Evolutionary conservation across 2,113 vertebrate genomes (phyloP).

Genomic region (Sceloporus tristichus): DNA sequence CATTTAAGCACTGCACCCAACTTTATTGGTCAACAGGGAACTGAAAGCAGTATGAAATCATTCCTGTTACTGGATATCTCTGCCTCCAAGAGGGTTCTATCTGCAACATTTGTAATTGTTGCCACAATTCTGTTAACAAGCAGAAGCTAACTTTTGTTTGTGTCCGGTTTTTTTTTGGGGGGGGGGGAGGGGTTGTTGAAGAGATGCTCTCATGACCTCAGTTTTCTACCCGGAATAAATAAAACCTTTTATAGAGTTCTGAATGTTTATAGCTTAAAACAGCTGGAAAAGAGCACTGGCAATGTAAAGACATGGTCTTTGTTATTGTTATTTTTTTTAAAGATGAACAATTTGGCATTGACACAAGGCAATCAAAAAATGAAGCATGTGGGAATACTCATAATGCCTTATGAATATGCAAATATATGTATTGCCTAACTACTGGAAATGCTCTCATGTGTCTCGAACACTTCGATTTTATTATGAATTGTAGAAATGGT

Average conservation of each 20-base stretch:
- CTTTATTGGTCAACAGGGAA: neutral
- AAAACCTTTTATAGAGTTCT: neutral
- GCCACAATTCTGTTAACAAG: neutral
- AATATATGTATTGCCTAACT: slow-evolving; percentile 40
- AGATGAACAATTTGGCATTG: slow-evolving; percentile 33
- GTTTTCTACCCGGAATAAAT: slow-evolving; percentile 2
- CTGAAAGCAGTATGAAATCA: neutral
- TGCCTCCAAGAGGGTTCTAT: neutral
- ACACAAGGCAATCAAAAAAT: slow-evolving; percentile 47
- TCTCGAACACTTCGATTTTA: slow-evolving; percentile 47
- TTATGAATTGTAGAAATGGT: slow-evolving; percentile 17
- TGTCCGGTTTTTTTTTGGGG: neutral
- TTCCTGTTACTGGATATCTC: neutral
- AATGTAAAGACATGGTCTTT: slow-evolving; percentile 36
- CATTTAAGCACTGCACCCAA: too few relatives aligned
- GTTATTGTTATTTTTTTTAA: neutral
- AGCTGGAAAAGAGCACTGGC: slow-evolving; percentile 25
- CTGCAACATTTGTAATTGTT: neutral
- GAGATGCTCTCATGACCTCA: neutral
- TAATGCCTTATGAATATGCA: slow-evolving; percentile 53
- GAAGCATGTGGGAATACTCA: slow-evolving; percentile 14
- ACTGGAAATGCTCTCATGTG: slow-evolving; percentile 36
- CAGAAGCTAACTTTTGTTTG: neutral
- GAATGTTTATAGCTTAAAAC: neutral
- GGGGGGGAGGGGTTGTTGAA: too few relatives aligned